phyloP scores from a whole-genome alignment of 1,140 invertebrate genomes.

The Drosophila malerkotliana region DNA sequence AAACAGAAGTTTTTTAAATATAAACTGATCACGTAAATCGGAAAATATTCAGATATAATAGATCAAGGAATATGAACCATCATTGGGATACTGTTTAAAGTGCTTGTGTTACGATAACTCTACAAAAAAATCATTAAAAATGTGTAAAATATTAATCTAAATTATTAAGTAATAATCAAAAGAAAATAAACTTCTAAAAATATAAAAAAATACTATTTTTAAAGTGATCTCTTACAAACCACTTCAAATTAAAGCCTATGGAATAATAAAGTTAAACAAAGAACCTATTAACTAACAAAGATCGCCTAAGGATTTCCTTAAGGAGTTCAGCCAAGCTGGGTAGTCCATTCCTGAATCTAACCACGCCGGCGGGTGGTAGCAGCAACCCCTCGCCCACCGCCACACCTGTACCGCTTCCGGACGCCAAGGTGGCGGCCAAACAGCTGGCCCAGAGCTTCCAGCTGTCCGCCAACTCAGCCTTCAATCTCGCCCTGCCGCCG shows the following conservation, averaged over 20 bases:
- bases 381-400: constrained; percentile 61
- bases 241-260: neutral
- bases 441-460: constrained; percentile 73
- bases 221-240: neutral
- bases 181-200: neutral
- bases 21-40: constrained; percentile 24
- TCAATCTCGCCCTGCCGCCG: constrained; percentile 74
- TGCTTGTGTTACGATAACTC: neutral
- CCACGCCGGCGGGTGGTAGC: constrained; percentile 68
- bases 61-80: neutral
- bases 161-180: neutral
- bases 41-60: constrained; percentile 1
- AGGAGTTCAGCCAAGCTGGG: constrained; percentile 71
- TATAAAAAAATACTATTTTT: neutral
- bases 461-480: constrained; percentile 77
- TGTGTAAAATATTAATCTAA: neutral
- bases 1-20: constrained; percentile 10
- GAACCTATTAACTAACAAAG: neutral
- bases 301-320: neutral
- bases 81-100: neutral
- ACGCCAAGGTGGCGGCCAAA: constrained; percentile 51
- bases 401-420: constrained; percentile 26
- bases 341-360: constrained; percentile 76
- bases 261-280: too few species aligned
- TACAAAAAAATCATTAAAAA: neutral